Evolutionary conservation across 2,888 invertebrate species (phyloP), one percentile per base, ranked within the genome.

Genomic region (Cosmia pyralina): DNA sequence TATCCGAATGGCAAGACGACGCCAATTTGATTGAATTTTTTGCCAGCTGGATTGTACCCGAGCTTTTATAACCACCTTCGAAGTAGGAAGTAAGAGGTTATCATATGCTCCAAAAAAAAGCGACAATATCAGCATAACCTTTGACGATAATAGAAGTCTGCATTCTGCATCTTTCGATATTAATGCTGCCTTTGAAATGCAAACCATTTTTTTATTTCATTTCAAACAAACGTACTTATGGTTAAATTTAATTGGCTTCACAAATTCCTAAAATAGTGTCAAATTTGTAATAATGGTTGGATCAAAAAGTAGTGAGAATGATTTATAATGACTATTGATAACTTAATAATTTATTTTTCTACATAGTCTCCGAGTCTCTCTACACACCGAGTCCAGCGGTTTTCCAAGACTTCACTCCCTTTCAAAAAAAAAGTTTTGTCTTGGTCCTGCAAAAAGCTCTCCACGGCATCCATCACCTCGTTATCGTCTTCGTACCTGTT

Each of bases 201-300:
- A 63, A 50, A 44, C 22, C 0, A 50, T 50, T 50, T 13, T 19
- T 50, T 34, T 1, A 34, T 10, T 10, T 34, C 13, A 15, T 34
- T 8, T 10, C 50, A n/a, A 50, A 50, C 1, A 48, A 13, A 28
- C 15, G 8, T 22, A 44, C 28, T 28, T 1, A 28, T 44, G 22
- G 28, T 53, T 53, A 11, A 55, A 48, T 28, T 41, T 22, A 63
- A 57, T 62, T 72, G 6, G 5, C 48, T 57, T 65, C 19, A 66
- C 46, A 62, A 66, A 78, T 68, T 50, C 53, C 64, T 64, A 55
- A 72, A 64, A 52, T 64, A 72, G 77, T 63, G n/a, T 72, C 19
- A 68, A 66, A 64, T 63, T 28, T 28, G 28, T 28, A 28, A 28
- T 28, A 28, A n/a, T n/a, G n/a, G n/a, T n/a, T n/a, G n/a, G n/a